These are phyloP conservation scores for Tridacna crocea DNA, from an alignment of 2,888 invertebrate species.

Conservation along the genomic window DNA sequence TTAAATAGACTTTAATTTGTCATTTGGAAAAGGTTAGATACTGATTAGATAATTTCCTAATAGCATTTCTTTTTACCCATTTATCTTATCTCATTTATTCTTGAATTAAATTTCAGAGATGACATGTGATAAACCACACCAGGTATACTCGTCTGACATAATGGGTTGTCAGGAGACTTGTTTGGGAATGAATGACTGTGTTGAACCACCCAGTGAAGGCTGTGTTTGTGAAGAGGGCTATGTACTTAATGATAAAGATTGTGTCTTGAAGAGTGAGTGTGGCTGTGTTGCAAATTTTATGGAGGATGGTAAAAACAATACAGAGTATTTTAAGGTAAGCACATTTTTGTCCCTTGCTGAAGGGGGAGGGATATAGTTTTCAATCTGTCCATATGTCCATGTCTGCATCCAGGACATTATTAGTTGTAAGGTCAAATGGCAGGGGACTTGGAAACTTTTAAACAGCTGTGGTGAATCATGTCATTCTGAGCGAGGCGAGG, in stretches of 20 bases:
- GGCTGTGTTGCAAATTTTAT: conserved; percentile 61
- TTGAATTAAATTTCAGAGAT: conserved; percentile 1
- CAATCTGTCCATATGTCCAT: no score
- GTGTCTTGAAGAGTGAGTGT: conserved; percentile 65
- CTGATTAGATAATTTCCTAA: no score
- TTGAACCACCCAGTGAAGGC: conserved; percentile 70
- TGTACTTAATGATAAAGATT: conserved; percentile 61
- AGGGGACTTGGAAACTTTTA: no score
- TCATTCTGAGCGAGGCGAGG: no score
- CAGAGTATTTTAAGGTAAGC: conserved; percentile 8
- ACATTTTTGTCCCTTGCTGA: neutral
- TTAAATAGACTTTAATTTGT: no score
- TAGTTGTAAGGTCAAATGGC: no score
- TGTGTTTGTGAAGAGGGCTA: conserved; percentile 78
- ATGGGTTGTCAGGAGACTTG: conserved; percentile 3
- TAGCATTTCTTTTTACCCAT: no score
- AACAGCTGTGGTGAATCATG: neutral
- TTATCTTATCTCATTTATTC: no score
- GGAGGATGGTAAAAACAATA: neutral
- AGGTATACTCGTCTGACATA: neutral
- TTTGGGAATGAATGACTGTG: neutral
- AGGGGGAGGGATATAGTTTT: no score
- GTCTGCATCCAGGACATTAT: no score
- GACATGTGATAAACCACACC: neutral
- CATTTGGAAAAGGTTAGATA: no score